Percentiles rank a stretch among this genome's conserved stretches.
Conservation (phyloP, 2,797 vertebrate genomes). For the Enteromius fasciolatus region DNA sequence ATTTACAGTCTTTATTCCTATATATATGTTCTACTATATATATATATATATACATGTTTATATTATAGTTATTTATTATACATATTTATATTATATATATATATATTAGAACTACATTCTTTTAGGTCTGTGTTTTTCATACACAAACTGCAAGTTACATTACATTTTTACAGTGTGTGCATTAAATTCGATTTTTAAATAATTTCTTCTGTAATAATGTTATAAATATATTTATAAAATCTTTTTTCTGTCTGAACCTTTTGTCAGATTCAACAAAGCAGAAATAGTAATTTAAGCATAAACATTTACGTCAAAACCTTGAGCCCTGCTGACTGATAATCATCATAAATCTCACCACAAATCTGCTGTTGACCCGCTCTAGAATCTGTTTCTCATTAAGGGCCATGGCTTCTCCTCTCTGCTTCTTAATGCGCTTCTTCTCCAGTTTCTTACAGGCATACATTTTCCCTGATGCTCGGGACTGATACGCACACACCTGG, state of each 20-base stretch:
- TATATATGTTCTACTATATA: too few species aligned
- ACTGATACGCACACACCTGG: conserved; percentile 87
- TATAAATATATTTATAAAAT: too few species aligned
- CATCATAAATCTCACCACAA: conserved; percentile 77
- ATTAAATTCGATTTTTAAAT: not conserved
- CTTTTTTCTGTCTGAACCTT: not conserved
- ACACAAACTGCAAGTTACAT: not conserved
- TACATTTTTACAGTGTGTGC: not conserved
- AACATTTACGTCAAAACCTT: not conserved
- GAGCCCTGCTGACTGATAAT: not conserved
- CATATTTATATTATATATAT: too few species aligned
- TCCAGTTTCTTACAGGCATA: conserved; percentile 90
- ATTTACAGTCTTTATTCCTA: too few species aligned
- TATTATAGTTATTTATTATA: too few species aligned
- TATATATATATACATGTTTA: too few species aligned
- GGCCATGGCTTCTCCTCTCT: conserved; percentile 82
- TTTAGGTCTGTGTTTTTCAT: not conserved
- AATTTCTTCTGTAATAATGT: too few species aligned
- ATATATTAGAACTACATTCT: not conserved
- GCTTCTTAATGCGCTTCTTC: conserved; percentile 87
- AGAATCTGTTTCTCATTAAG: conserved; percentile 87
- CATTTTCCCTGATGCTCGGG: conserved; percentile 85
- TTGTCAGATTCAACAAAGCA: not conserved
- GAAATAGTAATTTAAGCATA: not conserved
- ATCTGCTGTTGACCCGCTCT: conserved; percentile 84